Evolutionary conservation across 2,113 vertebrate genomes (phyloP).

Genomic region (Lipotes vexillifer): DNA sequence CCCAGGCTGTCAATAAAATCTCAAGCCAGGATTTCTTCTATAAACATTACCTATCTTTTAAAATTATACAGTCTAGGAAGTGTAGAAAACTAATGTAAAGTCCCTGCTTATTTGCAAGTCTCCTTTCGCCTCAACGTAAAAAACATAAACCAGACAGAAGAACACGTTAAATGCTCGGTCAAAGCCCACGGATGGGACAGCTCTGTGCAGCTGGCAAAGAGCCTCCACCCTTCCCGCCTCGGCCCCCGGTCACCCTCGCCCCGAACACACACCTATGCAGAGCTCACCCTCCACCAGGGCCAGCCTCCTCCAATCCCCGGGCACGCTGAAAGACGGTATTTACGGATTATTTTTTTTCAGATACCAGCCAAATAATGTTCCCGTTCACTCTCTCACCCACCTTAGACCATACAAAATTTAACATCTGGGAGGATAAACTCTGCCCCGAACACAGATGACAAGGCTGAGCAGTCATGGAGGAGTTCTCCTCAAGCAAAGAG

Average conservation of each 20-base stretch:
- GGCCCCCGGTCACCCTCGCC: neutral
- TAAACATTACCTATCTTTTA: constrained; percentile 50
- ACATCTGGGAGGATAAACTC: constrained; percentile 41
- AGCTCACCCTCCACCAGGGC: rapidly evolving
- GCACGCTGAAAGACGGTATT: constrained; percentile 14
- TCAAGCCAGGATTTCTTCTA: constrained; percentile 43
- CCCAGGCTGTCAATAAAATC: constrained; percentile 45
- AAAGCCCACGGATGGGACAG: neutral
- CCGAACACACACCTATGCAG: neutral
- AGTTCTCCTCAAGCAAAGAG: neutral
- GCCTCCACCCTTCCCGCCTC: neutral
- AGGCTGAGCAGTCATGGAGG: constrained; percentile 20
- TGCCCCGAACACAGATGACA: constrained; percentile 23
- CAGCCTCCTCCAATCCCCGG: neutral
- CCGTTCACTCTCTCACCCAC: constrained; percentile 8
- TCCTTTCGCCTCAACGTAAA: constrained; percentile 15
- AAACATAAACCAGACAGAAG: constrained; percentile 14
- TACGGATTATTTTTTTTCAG: constrained; percentile 28
- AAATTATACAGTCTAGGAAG: constrained; percentile 11
- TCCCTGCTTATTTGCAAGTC: constrained; percentile 15
- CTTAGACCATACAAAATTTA: constrained; percentile 32
- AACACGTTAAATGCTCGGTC: neutral
- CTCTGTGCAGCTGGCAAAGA: neutral
- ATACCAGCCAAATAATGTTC: constrained; percentile 23
- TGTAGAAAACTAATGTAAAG: neutral